phyloP scores from a whole-genome alignment of 1,140 invertebrate species.

The Drosophila saltans region DNA sequence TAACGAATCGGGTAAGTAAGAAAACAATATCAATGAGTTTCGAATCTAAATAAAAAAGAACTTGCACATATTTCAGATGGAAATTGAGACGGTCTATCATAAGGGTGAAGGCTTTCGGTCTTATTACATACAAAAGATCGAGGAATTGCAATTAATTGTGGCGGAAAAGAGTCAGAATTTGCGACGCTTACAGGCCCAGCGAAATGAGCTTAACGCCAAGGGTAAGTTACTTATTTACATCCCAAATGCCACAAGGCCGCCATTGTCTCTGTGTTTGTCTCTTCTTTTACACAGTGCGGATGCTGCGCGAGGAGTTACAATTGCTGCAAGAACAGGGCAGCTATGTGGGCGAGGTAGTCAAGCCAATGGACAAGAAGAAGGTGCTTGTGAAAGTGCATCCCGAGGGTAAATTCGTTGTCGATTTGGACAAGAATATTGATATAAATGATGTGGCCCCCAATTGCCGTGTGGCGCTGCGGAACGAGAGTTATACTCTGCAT shows the following conservation, averaged over 20 bases:
- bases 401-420: constrained; percentile 99
- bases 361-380: constrained; percentile 99
- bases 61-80: constrained; percentile 87
- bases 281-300: constrained; percentile 89
- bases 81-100: constrained; percentile 88
- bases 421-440: constrained; percentile 99
- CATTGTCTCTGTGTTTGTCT: neutral
- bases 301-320: constrained; percentile 98
- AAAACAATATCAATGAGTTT: too few species aligned
- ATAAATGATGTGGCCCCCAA: constrained; percentile 99
- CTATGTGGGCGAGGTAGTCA: constrained; percentile 99
- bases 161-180: constrained; percentile 99
- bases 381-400: constrained; percentile 99
- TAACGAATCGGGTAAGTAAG: constrained; percentile 69
- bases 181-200: constrained; percentile 97
- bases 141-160: constrained; percentile 97
- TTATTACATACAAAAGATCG: constrained; percentile 98
- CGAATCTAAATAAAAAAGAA: neutral
- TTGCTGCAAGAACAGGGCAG: constrained; percentile 99
- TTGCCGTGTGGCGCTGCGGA: constrained; percentile 97
- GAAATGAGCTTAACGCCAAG: constrained; percentile 99
- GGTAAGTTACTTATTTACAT: constrained; percentile 85
- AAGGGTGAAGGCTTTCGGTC: constrained; percentile 94
- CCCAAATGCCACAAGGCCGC: neutral
- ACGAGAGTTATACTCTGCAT: constrained; percentile 99